A percentile compares a stretch with the other conserved stretches of the same genome.
phyloP scores from a whole-genome alignment of 2,888 invertebrate species.

The Rosalia funebris region DNA sequence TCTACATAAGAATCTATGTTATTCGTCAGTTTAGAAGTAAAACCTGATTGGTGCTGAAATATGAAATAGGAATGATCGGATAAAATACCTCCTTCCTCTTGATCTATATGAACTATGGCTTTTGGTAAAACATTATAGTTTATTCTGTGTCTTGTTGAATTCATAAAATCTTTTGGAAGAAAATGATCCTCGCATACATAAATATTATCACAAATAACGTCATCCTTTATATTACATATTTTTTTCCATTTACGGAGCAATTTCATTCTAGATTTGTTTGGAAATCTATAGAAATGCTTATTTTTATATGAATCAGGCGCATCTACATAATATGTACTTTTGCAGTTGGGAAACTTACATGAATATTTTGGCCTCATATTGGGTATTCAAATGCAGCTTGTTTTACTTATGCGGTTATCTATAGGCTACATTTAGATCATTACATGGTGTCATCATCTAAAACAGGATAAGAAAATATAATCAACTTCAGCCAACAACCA shows the following conservation, averaged over 20 bases:
- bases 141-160: not conserved
- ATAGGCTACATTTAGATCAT: too few relatives aligned
- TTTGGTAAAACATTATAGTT: not conserved
- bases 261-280: not conserved
- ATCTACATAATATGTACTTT: not conserved
- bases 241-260: not conserved
- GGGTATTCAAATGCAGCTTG: too few relatives aligned
- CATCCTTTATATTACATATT: not conserved
- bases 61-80: not conserved
- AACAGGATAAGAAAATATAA: too few relatives aligned
- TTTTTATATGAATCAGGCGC: not conserved
- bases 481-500: too few relatives aligned
- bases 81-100: not conserved
- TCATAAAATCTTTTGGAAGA: not conserved
- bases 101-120: not conserved
- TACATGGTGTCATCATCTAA: too few relatives aligned
- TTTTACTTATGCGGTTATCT: too few relatives aligned
- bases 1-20: too few relatives aligned
- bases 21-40: too few relatives aligned
- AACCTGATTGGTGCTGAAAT: too few relatives aligned
- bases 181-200: not conserved
- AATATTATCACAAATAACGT: not conserved
- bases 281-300: not conserved
- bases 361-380: not conserved
- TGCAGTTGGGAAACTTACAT: not conserved